Conservation (phyloP, 2,888 invertebrate species). For the Ischnura elegans region DNA sequence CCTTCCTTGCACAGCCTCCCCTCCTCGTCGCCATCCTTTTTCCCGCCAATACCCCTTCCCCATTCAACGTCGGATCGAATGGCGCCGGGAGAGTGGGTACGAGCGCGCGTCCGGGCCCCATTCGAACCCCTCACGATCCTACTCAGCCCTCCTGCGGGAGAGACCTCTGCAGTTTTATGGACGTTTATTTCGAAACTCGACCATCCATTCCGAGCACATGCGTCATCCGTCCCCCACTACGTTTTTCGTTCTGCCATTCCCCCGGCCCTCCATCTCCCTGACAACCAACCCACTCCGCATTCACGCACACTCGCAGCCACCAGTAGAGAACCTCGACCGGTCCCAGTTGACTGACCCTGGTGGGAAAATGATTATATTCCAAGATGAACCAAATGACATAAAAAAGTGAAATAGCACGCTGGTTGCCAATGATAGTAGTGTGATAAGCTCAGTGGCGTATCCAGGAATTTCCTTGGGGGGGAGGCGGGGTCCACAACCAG, state of each 20-base stretch:
- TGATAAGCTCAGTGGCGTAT: no score
- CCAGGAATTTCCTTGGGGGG: no score
- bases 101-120: neutral
- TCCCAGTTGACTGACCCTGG: no score
- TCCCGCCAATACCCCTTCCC: neutral
- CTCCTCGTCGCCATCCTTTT: neutral
- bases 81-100: neutral
- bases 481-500: no score
- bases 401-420: no score
- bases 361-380: no score
- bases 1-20: neutral
- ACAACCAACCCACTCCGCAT: neutral
- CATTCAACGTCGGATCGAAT: neutral
- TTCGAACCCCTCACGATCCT: neutral
- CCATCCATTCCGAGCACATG: conserved; percentile 25
- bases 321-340: no score
- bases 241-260: neutral
- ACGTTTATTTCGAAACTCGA: conserved; percentile 39
- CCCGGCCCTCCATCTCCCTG: neutral
- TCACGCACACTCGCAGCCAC: no score
- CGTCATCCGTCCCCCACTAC: neutral
- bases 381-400: no score
- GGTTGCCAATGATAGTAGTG: no score
- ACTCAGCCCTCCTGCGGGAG: neutral
- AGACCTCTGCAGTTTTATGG: conserved; percentile 43